A percentile compares a stretch with the other conserved stretches of the same genome.
These are phyloP conservation scores for Anguilla anguilla DNA, from an alignment of 2,797 vertebrate genomes.

Conservation along the genomic window DNA sequence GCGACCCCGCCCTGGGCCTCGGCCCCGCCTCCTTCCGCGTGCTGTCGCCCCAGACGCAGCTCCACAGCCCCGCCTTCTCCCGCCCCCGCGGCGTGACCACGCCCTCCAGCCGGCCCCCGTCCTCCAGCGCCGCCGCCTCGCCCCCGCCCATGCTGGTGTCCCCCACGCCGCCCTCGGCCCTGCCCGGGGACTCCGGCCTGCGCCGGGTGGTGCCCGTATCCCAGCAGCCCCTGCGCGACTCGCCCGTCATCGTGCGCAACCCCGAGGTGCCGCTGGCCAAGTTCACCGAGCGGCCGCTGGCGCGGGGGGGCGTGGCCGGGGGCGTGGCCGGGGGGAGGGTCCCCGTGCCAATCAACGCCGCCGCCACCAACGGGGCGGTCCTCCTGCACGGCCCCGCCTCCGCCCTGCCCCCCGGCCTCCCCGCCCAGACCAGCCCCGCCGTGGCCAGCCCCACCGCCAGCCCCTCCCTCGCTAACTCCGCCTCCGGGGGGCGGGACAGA, in stretches of 20 bases:
- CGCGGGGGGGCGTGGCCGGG: constrained; percentile 54
- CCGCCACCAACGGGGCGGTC: constrained; percentile 70
- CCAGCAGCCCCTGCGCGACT: constrained; percentile 81
- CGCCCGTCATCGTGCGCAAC: constrained; percentile 89
- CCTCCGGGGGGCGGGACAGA: constrained; percentile 65
- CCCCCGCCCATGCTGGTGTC: constrained; percentile 85
- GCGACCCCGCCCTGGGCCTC: constrained; percentile 62
- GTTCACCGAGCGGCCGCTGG: constrained; percentile 71
- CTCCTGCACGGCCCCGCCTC: constrained; percentile 71
- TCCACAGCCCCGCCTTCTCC: constrained; percentile 71
- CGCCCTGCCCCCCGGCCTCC: constrained; percentile 58
- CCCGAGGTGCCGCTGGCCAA: constrained; percentile 83
- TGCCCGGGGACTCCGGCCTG: constrained; percentile 76
- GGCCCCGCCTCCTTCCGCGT: constrained; percentile 75
- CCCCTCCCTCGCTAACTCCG: constrained; percentile 54
- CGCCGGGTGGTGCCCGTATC: constrained; percentile 76
- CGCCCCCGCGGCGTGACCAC: constrained; percentile 63
- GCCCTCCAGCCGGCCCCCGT: constrained; percentile 72
- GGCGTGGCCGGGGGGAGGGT: constrained; percentile 52
- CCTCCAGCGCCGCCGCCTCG: constrained; percentile 74
- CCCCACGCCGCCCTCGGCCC: constrained; percentile 82
- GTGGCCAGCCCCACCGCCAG: constrained; percentile 64
- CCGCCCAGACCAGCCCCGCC: constrained; percentile 67
- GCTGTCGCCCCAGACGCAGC: constrained; percentile 78
- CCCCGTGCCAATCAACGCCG: constrained; percentile 80